A percentile compares a stretch with the other conserved stretches of the same genome.
These are phyloP conservation scores for Hippotragus niger DNA, from an alignment of 2,113 vertebrate genomes.

Conservation along the genomic window DNA sequence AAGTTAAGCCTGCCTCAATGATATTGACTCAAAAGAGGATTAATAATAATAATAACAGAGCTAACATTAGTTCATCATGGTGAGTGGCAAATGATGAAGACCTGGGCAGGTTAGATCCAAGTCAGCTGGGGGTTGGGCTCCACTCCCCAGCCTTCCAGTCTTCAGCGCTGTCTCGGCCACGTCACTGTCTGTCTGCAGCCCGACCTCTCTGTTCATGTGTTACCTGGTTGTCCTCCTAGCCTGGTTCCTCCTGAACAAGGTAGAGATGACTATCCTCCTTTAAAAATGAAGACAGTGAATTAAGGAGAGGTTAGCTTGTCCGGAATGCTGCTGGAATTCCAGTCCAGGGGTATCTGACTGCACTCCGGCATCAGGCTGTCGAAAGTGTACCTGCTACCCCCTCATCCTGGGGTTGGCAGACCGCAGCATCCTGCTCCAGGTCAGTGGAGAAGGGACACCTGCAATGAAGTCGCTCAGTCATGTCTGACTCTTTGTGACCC, in stretches of 20 bases:
- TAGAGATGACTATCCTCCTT: neutral
- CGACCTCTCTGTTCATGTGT: neutral
- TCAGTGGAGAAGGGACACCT: neutral
- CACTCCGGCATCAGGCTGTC: accelerated
- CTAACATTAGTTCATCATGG: neutral
- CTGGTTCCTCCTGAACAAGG: neutral
- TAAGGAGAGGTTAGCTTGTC: neutral
- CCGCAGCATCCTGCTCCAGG: neutral
- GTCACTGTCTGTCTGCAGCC: neutral
- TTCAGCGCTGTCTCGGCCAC: neutral
- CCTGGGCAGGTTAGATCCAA: neutral
- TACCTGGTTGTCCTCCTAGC: neutral
- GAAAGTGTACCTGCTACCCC: neutral
- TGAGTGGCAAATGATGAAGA: neutral
- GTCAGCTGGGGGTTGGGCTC: neutral
- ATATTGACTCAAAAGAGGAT: neutral
- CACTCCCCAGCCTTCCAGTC: neutral
- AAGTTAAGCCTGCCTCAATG: neutral
- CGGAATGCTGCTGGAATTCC: neutral
- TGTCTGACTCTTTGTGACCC: neutral
- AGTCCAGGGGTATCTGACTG: neutral
- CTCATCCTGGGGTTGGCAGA: neutral
- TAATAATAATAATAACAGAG: neutral
- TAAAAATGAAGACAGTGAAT: neutral
- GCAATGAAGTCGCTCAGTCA: neutral